Conservation (phyloP, 2,888 invertebrate genomes). For the Cistogaster globosa region DNA sequence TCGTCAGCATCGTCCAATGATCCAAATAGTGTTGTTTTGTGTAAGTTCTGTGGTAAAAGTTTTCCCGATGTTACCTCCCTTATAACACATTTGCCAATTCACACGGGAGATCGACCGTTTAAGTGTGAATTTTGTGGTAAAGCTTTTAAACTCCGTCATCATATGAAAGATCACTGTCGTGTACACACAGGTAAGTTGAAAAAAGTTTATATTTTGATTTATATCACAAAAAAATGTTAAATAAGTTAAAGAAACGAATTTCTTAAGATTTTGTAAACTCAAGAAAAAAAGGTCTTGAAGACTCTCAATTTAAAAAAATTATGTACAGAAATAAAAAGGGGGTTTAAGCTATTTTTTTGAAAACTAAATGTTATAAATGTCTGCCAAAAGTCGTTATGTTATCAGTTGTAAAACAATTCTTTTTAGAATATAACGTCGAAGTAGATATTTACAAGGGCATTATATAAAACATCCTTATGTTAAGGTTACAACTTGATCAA, state of each 20-base stretch:
- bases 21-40: conserved; percentile 91
- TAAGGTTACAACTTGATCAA: no score
- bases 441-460: no score
- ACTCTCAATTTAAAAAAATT: no score
- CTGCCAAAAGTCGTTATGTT: no score
- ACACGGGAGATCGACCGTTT: conserved; percentile 95
- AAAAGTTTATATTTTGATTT: neutral
- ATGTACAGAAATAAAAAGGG: no score
- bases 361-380: no score
- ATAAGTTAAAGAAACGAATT: conserved; percentile 15
- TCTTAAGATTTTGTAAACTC: no score
- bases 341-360: no score
- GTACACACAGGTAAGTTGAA: conserved; percentile 90
- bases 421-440: no score
- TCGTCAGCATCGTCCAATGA: conserved; percentile 82
- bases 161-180: conserved; percentile 97
- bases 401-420: no score
- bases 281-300: no score
- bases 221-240: conserved; percentile 4
- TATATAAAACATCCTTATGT: no score
- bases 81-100: conserved; percentile 93
- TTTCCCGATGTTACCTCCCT: conserved; percentile 95
- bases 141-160: conserved; percentile 95
- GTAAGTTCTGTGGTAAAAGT: conserved; percentile 96
- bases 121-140: conserved; percentile 97